Evolutionary conservation across 2,888 invertebrate genomes (phyloP), one percentile per base, ranked within the genome.

Genomic region (Stenotaenia linearis): DNA sequence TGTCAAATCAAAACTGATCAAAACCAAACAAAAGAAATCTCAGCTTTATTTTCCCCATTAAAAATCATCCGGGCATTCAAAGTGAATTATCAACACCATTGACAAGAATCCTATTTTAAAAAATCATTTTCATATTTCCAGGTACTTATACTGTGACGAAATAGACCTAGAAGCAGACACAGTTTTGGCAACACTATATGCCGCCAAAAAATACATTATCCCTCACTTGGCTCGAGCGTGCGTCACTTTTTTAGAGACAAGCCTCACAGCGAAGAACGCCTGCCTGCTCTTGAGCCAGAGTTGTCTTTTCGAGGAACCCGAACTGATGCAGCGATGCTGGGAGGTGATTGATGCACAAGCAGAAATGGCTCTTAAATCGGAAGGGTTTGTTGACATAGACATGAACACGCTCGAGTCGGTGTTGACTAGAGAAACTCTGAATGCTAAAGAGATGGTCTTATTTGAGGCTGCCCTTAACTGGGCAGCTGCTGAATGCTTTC

Each of bases 321-420:
- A 97, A 86, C 90, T 98, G 83, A 97, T 97, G 96, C 94, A 96
- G 87, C 90, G 96, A 83, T 96, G 96, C 89, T 96, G 96, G 96
- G 96, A 96, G 90, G 97, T 97, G 82, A 97, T 98, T 86, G 97
- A 97, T 88, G 97, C 97, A 79, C 88, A 95, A 93, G 97, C 97
- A 85, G 96, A 97, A 89, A 95, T 97, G 92, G 97, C 97, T 80
- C 90, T 98, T 83, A 92, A 92, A 83, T 96, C 97, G 0, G 97
- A 97, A 85, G 97, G 97, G 83, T 97, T 98, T 88, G 93, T 94
- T 82, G 97, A 98, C 86, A 96, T 98, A 85, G 97, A 97, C 87
- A 91, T 93, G 84, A 93, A 94, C 83, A 97, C 97, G 30, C 90
- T 97, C 84, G 94, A 95, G 86, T 94, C 94, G 80, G 95, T 97